phyloP scores from a whole-genome alignment of 2,113 vertebrate genomes.

The Lycaon pictus region DNA sequence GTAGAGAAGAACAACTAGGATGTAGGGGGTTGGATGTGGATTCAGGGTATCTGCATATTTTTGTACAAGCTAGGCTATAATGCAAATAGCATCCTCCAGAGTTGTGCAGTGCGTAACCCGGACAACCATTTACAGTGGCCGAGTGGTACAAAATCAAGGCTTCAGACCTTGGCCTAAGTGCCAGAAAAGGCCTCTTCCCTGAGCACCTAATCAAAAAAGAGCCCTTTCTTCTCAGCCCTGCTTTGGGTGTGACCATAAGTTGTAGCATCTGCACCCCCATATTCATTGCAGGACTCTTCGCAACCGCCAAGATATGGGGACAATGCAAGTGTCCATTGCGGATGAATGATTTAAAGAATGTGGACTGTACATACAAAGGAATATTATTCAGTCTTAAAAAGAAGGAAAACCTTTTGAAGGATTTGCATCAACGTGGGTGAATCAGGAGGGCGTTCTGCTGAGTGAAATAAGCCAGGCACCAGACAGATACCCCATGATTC shows the following conservation, averaged over 20 bases:
- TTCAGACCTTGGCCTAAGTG: neutral
- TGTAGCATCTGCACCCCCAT: neutral
- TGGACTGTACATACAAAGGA: neutral
- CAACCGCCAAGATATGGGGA: neutral
- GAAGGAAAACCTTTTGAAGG: neutral
- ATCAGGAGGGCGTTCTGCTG: neutral
- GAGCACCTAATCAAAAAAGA: neutral
- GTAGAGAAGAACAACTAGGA: neutral
- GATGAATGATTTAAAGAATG: neutral
- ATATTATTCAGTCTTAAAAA: neutral
- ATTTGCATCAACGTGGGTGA: too few species aligned
- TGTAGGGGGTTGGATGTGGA: neutral
- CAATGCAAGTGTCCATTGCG: neutral
- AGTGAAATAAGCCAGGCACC: neutral
- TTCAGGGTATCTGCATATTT: neutral
- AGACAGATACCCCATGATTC: accelerated
- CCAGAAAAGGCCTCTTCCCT: neutral
- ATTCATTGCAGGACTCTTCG: neutral
- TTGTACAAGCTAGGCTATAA: neutral
- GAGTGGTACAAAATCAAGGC: neutral
- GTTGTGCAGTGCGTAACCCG: neutral
- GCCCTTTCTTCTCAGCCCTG: neutral
- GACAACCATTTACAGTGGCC: neutral
- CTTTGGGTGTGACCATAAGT: neutral
- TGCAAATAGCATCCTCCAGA: neutral